Base-by-base conservation (phyloP, 2,888 invertebrate species). In the Leuctra nigra region DNA sequence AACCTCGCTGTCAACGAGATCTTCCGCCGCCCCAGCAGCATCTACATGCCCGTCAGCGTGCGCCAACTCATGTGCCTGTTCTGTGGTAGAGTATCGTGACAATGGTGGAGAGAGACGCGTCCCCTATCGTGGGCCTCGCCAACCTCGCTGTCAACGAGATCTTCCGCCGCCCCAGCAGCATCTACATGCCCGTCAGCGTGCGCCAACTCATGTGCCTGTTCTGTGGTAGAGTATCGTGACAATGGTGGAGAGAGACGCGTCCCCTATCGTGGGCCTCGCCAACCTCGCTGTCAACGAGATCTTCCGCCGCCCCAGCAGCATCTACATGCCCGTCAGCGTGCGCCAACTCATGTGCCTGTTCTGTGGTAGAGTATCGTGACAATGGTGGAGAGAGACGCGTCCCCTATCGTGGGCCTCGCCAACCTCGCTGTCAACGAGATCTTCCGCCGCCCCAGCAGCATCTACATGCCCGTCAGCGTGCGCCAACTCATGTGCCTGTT, bases 61-160 rank as follows among this genome's bases (percentile, higher is more conserved):
- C 73, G 81, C 66, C 87, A 91, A 60, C 68, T 91, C 24, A 73
- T 91, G 29, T 91, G 90, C 68, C n/a, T n/a, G n/a, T n/a, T n/a
- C n/a, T n/a, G n/a, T n/a, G n/a, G n/a, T n/a, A 83, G 78, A 77
- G 77, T 1, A 73, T 82, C 68, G 75, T 77, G 0, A 70, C 83
- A 63, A 69, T 81, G 0, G 78, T 85, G 0, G 68, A 77, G 23
- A 74, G 77, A 2, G 81, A 82, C 2, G 83, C 84, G 60, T 69
- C 75, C 0, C 78, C 81, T 0, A 84, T 87, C 75, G 66, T 90
- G 54, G 77, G 77, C 50, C 70, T 90, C 63, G 68, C 84, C 0
- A 77, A 79, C 4, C 87, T 87, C 68, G 89, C 86, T 0, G 67
- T 90, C 6, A 79, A 82, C 48, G 79, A 82, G 0, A 81, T 91